phyloP scores from a whole-genome alignment of 2,113 vertebrate genomes.

The Hucho hucho region DNA sequence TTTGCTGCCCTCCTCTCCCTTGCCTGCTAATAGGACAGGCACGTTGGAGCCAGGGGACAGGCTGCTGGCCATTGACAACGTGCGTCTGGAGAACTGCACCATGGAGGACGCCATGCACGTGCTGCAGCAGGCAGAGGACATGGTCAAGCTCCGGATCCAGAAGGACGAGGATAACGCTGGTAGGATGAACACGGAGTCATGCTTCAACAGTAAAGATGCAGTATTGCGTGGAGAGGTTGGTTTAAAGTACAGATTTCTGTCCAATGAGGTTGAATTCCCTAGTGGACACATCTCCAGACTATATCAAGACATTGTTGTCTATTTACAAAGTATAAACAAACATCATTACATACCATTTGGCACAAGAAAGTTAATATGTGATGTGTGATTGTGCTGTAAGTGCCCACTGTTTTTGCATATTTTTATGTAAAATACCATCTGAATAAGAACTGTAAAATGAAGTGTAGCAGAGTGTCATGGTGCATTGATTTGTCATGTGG shows the following conservation, averaged over 20 bases:
- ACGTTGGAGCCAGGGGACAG: slow-evolving; percentile 95
- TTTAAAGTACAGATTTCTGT: too few relatives aligned
- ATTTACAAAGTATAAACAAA: too few relatives aligned
- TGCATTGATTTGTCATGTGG: not conserved
- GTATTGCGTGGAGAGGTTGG: too few relatives aligned
- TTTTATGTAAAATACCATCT: not conserved
- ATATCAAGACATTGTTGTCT: too few relatives aligned
- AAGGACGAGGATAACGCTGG: slow-evolving; percentile 98
- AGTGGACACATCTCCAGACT: too few relatives aligned
- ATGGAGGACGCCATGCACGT: slow-evolving; percentile 95
- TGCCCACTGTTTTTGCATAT: too few relatives aligned
- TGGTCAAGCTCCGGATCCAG: slow-evolving; percentile 94
- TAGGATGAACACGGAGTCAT: slow-evolving; percentile 44
- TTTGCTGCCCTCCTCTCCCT: slow-evolving; percentile 34
- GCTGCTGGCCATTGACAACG: slow-evolving; percentile 93
- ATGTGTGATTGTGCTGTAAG: not conserved
- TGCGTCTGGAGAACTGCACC: slow-evolving; percentile 90
- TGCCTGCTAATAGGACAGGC: slow-evolving; percentile 80
- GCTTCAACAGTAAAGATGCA: too few relatives aligned
- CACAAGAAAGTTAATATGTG: not conserved
- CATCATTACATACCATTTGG: not conserved
- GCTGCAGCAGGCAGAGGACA: slow-evolving; percentile 91
- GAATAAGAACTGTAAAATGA: not conserved
- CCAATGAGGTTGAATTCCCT: too few relatives aligned
- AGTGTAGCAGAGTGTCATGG: not conserved